Base-by-base conservation (phyloP, 2,797 vertebrate species). In the Psittacula derbiana region DNA sequence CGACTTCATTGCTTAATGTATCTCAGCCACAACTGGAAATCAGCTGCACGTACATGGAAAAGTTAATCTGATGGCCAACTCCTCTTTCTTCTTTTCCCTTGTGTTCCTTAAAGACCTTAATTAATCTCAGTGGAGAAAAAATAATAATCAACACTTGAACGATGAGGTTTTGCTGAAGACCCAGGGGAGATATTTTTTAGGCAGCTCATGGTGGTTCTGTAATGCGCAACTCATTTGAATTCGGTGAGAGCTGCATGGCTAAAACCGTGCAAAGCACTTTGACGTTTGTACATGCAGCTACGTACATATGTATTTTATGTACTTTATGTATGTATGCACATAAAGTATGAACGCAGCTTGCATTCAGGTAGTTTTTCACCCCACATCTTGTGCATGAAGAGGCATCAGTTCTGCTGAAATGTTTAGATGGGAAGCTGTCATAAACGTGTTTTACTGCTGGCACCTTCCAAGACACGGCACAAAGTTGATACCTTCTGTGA, bases 91-190 rank as follows among this genome's bases (percentile, higher is more conserved):
- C 33, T 86, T 87, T 79, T 62, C 38, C 24, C n/a, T 57, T 65
- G 23, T 75, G 36, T 40, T 92, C 49, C 57, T 74, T 90, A 55
- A 92, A 90, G 61, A 85, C 16, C 10, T 76, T 84, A 86, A 92
- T 95, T 92, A 78, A 70, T 87, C 55, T 71, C 80, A 52, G 36
- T 16, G 55, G 82, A 73, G 52, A 64, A 92, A 94, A 88, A 83
- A n/a, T 50, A 69, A 87, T 82, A 81, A 38, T 38, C 36, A 38
- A 53, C 57, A 44, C 53, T 81, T 82, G 58, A 92, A 90, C 79
- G 88, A 61, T 30, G 40, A 31, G 11, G 5, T 93, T 95, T 87
- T 27, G 4, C 33, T 46, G 36, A n/a, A 75, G 40, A 66, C 30
- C 10, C 28, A 3, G 50, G 61, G 52, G 61, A 40, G 31, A 4